These are phyloP conservation scores for Melanostigma gelatinosum DNA, from an alignment of 2,113 vertebrate genomes.

Conservation along the genomic window DNA sequence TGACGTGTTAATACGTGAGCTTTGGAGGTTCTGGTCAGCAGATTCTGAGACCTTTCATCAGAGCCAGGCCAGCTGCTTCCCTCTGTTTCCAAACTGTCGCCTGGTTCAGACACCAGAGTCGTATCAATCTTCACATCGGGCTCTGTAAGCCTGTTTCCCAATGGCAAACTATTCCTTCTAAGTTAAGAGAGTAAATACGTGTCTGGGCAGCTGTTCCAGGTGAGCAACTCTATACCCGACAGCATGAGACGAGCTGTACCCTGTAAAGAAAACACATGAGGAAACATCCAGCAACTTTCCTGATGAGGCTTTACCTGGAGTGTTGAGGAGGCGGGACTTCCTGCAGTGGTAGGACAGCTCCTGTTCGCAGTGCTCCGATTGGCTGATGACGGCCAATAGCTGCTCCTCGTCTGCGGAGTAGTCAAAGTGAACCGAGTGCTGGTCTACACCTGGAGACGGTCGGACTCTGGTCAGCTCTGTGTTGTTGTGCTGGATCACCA, in stretches of 20 bases:
- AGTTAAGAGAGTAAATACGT: too few relatives aligned
- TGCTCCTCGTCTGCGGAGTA: slow-evolving; percentile 88
- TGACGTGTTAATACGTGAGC: background rate
- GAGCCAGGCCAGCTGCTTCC: background rate
- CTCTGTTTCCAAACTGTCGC: background rate
- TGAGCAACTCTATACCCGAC: background rate
- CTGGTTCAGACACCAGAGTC: background rate
- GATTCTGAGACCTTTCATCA: background rate
- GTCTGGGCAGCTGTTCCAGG: background rate
- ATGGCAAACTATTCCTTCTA: background rate
- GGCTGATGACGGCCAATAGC: slow-evolving; percentile 86
- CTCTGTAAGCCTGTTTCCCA: too few relatives aligned
- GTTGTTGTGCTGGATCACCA: slow-evolving; percentile 92
- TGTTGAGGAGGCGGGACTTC: slow-evolving; percentile 91
- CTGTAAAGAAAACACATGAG: too few relatives aligned
- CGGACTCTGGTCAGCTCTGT: slow-evolving; percentile 89
- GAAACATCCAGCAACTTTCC: background rate
- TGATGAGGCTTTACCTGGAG: slow-evolving; percentile 79
- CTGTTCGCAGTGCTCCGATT: slow-evolving; percentile 92
- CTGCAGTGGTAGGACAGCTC: slow-evolving; percentile 93
- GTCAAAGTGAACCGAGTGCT: slow-evolving; percentile 84
- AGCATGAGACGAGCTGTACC: background rate
- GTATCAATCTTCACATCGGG: too few relatives aligned
- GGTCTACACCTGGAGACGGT: slow-evolving; percentile 79
- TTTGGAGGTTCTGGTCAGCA: background rate